Evolutionary conservation across 2,113 vertebrate species (phyloP).

Genomic region (Dipodomys spectabilis): DNA sequence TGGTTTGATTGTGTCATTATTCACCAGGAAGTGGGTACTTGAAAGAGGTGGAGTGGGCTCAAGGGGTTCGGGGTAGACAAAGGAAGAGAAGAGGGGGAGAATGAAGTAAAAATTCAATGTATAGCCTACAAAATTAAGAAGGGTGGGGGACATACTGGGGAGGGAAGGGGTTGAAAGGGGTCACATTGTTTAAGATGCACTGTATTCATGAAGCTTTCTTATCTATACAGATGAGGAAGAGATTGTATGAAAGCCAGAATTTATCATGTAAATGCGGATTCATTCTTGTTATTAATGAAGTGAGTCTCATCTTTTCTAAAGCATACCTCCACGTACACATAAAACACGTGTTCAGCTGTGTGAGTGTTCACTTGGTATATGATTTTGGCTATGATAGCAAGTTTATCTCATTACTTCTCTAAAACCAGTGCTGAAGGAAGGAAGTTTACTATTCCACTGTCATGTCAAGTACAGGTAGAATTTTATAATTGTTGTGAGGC

Average conservation of each 20-base stretch:
- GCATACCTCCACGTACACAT: neutral
- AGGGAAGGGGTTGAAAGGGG: too few species aligned
- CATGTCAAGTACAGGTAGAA: neutral
- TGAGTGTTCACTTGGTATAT: neutral
- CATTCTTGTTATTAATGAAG: neutral
- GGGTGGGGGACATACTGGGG: too few species aligned
- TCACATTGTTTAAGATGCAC: too few species aligned
- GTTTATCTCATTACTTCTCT: neutral
- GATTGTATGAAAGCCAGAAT: neutral
- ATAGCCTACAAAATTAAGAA: too few species aligned
- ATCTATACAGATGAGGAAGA: neutral
- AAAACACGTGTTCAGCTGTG: neutral
- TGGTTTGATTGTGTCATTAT: neutral
- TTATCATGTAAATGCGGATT: neutral
- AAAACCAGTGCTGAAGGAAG: neutral
- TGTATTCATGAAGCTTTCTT: too few species aligned
- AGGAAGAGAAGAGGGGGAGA: too few species aligned
- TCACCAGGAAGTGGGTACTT: neutral
- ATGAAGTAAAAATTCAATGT: too few species aligned
- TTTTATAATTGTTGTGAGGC: neutral
- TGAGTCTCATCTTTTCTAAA: neutral
- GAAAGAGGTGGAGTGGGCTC: too few species aligned
- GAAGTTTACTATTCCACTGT: too few species aligned
- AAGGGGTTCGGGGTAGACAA: too few species aligned
- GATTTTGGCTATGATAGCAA: neutral